Base-by-base conservation (phyloP, 2,888 invertebrate genomes). In the Hermodice carunculata region DNA sequence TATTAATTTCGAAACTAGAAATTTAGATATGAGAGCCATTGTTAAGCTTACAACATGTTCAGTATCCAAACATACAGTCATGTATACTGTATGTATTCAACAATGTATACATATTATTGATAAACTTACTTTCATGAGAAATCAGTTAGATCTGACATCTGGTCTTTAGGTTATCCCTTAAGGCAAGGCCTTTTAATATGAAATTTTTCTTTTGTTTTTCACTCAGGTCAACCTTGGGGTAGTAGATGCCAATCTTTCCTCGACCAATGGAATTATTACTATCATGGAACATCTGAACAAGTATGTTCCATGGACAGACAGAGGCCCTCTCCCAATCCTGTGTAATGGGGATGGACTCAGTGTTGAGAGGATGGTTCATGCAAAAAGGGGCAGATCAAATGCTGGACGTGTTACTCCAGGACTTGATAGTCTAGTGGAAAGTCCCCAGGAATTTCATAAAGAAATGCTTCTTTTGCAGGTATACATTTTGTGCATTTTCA, bases 351-450 rank as follows among this genome's bases (percentile, higher is more conserved):
- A 57, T 24, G 26, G 24, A 14, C 22, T 46, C 26, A 44, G 26
- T 17, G 44, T 57, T 6, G 57, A 57, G 44, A 14, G 57, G n/a
- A 57, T 57, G 57, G 46, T 24, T 11, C 24, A 43, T 24, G 57
- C 57, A 8, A 6, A 57, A 29, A 43, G 57, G 26, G 42, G 11
- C 24, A 8, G 54, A 6, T 14, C 8, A 14, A 11, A 51, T 51
- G 14, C 26, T 28, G 37, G 17, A 37, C 11, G 11, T 8, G 11
- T 14, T 37, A 17, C 11, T 14, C 37, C 11, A 14, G 11, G 37
- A 11, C 22, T 46, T 8, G 14, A 11, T 17, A 14, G 17, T 19
- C 8, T 46, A 11, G 14, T 11, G 46, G 17, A 11, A 17, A 17
- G 22, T 46, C 46, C 46, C 14, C 46, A 46, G 22, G 46, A 46